These are phyloP conservation scores for Drosophila nasuta DNA, from an alignment of 1,140 invertebrate species.

Conservation along the genomic window DNA sequence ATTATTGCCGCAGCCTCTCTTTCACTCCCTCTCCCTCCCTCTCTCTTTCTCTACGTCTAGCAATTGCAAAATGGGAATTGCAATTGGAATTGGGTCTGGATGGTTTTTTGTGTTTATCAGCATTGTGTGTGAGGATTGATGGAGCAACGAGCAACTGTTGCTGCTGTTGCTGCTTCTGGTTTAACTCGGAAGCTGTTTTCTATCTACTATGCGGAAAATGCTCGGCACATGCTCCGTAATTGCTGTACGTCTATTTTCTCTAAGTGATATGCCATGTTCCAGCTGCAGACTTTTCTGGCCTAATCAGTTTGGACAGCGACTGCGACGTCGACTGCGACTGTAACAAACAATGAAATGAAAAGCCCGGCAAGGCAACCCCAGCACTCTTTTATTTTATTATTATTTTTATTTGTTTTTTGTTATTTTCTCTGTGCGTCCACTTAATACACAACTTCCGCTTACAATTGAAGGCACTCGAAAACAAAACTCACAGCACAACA, in stretches of 20 bases:
- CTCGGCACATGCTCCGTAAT: conserved; percentile 32
- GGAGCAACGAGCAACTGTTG: conserved; percentile 7
- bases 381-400: conserved; percentile 11
- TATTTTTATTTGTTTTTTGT: conserved; percentile 15
- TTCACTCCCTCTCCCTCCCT: neutral
- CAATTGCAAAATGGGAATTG: conserved; percentile 21
- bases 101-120: conserved; percentile 34
- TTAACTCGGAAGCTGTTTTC: conserved; percentile 59
- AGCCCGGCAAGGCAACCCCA: conserved; percentile 2
- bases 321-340: neutral
- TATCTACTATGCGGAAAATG: conserved; percentile 35
- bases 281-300: conserved; percentile 20
- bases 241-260: conserved; percentile 45
- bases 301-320: conserved; percentile 57
- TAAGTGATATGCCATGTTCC: conserved; percentile 78
- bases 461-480: conserved; percentile 62
- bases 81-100: conserved; percentile 46
- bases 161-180: conserved; percentile 11
- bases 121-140: conserved; percentile 31
- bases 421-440: conserved; percentile 44
- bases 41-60: conserved; percentile 10
- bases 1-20: conserved; percentile 61
- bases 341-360: conserved; percentile 22
- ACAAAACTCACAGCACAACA: conserved; percentile 19
- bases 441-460: conserved; percentile 82